Conservation (phyloP, 2,888 invertebrate genomes). For the Oscheius sp. region DNA sequence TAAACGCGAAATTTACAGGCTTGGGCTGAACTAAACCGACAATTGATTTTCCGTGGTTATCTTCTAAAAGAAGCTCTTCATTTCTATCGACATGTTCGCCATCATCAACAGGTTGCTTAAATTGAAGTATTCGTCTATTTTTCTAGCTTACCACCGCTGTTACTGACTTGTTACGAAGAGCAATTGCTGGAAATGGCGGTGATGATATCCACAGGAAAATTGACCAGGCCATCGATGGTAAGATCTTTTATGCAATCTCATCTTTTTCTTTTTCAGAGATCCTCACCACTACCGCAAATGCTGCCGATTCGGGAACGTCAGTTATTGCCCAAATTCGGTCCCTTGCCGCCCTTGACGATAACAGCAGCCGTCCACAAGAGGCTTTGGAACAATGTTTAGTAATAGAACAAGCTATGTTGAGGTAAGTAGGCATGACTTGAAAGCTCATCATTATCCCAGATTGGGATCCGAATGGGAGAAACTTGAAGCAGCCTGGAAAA, state of each 20-base stretch:
- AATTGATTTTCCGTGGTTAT: slow-evolving; percentile 83
- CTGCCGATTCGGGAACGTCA: slow-evolving; percentile 82
- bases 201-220: slow-evolving; percentile 24
- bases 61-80: slow-evolving; percentile 84
- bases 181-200: slow-evolving; percentile 26
- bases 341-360: slow-evolving; percentile 82
- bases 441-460: background rate
- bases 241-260: background rate
- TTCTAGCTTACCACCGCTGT: slow-evolving; percentile 1
- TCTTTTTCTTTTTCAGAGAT: slow-evolving; percentile 75
- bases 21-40: slow-evolving; percentile 86
- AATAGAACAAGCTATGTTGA: slow-evolving; percentile 74
- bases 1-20: slow-evolving; percentile 69
- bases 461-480: slow-evolving; percentile 66
- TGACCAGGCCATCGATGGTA: background rate
- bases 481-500: slow-evolving; percentile 59
- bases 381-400: slow-evolving; percentile 76
- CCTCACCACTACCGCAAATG: slow-evolving; percentile 84
- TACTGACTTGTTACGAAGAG: background rate
- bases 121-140: background rate
- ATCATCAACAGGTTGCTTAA: slow-evolving; percentile 75
- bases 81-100: slow-evolving; percentile 79
- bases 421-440: slow-evolving; percentile 43
- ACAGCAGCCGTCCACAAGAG: slow-evolving; percentile 77
- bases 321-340: slow-evolving; percentile 82